phyloP scores from a whole-genome alignment of 1,140 invertebrate species.

The Lysiphlebus fabarum region DNA sequence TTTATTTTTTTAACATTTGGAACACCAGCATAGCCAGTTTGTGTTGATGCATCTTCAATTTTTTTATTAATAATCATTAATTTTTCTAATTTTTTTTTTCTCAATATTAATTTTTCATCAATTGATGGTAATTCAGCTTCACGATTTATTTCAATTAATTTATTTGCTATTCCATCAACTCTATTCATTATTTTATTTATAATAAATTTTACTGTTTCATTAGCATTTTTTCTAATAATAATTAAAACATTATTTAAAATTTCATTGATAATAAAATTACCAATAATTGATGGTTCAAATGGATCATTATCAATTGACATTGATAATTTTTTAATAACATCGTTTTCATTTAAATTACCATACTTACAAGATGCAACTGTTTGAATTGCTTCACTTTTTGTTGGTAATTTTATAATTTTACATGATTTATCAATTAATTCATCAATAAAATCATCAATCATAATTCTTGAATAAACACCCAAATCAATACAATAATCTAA shows the following conservation, averaged over 20 bases:
- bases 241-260: constrained; percentile 15
- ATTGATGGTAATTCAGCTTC: constrained; percentile 2
- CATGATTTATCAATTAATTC: constrained; percentile 28
- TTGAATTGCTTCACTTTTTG: constrained; percentile 24
- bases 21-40: constrained; percentile 31
- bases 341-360: constrained; percentile 23
- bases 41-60: constrained; percentile 25
- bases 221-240: constrained; percentile 15
- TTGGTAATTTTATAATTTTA: constrained; percentile 21
- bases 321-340: constrained; percentile 28
- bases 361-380: constrained; percentile 27
- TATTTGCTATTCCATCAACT: constrained; percentile 6
- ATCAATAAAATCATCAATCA: constrained; percentile 28
- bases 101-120: constrained; percentile 23
- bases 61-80: constrained; percentile 25
- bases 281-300: constrained; percentile 23
- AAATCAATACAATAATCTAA: constrained; percentile 24
- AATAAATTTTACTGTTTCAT: neutral
- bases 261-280: constrained; percentile 18
- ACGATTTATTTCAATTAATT: constrained; percentile 16
- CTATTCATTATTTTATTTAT: constrained; percentile 3
- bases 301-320: constrained; percentile 26
- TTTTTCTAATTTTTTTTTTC: constrained; percentile 25
- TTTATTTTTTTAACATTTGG: constrained; percentile 25
- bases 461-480: constrained; percentile 18